Conservation (phyloP, 2,113 vertebrate genomes). For the Bubo scandiacus region DNA sequence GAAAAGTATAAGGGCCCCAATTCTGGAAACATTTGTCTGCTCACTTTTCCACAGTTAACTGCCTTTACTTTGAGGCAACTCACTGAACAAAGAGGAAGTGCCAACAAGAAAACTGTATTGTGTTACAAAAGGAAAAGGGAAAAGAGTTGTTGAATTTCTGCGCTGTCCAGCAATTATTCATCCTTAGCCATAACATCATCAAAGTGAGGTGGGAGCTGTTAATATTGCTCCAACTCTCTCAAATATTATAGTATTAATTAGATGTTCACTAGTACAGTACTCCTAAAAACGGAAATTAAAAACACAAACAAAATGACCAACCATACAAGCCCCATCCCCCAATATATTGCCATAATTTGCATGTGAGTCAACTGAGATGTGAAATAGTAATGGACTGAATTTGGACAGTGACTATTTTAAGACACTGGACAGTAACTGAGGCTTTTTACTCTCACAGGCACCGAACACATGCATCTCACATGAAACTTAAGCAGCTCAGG, state of each 20-base stretch:
- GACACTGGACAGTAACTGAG: neutral
- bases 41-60: neutral
- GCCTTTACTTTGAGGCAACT: neutral
- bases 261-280: neutral
- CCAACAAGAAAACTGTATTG: neutral
- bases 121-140: neutral
- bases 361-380: neutral
- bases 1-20: neutral
- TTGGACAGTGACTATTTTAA: neutral
- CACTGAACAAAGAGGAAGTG: neutral
- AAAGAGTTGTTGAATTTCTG: neutral
- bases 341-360: neutral
- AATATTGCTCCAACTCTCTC: neutral
- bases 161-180: neutral
- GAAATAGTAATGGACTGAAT: neutral
- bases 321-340: neutral
- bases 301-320: neutral
- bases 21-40: neutral
- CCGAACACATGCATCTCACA: neutral
- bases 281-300: neutral
- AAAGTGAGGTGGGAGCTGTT: neutral
- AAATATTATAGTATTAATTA: neutral
- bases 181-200: neutral
- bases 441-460: neutral
- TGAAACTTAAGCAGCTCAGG: neutral